These are phyloP conservation scores for Eulemur albifrons DNA, from an alignment of 2,797 vertebrate genomes.

Conservation along the genomic window DNA sequence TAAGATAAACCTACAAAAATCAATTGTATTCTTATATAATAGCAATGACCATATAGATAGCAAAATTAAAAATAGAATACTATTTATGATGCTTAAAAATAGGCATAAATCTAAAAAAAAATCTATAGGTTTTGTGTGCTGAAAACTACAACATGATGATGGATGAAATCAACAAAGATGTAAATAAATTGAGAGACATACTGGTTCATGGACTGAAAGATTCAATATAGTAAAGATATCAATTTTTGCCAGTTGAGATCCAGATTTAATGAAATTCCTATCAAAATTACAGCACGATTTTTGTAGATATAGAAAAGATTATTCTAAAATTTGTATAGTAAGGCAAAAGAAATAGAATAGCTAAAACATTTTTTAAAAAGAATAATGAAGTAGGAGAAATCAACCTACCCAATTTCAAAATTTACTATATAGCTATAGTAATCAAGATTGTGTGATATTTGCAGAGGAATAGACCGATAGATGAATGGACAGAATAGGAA, in stretches of 20 bases:
- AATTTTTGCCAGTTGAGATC: background rate
- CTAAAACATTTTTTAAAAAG: background rate
- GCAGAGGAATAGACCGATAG: background rate
- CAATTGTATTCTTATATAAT: background rate
- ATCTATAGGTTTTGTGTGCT: background rate
- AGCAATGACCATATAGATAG: background rate
- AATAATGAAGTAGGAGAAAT: background rate
- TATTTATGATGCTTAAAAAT: background rate
- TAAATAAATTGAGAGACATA: background rate
- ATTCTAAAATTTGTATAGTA: conserved; percentile 8
- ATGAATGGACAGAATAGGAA: background rate
- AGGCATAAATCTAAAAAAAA: background rate
- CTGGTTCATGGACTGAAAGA: background rate
- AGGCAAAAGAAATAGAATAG: conserved; percentile 12
- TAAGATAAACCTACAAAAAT: background rate
- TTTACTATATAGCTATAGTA: background rate
- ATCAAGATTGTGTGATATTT: background rate
- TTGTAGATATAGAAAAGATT: background rate
- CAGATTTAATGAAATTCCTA: background rate
- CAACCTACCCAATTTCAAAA: background rate
- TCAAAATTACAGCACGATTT: background rate
- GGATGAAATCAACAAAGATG: background rate
- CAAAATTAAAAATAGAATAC: background rate
- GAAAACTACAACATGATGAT: background rate
- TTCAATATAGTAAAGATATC: background rate